Base-by-base conservation (phyloP, 2,797 vertebrate species). In the Anguilla megastoma region DNA sequence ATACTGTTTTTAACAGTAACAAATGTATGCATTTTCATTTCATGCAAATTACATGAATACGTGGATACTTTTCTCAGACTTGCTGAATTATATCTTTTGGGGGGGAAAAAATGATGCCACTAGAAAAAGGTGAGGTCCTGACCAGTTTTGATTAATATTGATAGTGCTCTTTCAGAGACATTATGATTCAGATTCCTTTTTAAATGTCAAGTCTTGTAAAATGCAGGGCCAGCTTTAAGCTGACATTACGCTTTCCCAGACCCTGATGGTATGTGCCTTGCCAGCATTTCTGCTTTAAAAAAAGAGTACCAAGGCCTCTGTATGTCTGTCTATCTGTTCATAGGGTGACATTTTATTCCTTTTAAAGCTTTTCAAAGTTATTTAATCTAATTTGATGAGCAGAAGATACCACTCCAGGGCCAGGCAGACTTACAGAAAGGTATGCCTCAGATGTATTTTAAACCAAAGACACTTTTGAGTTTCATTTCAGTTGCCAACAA, bases 111-210 rank as follows among this genome's bases (percentile, higher is more conserved):
- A 82, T 50, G 2, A 21, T 14, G 7, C 5, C 5, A 36, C 14
- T 41, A 48, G 7, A 80, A 45, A 45, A 45, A 21, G 76, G 41
- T 5, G 41, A 82, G 45, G 45, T 45, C 36, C 41, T 50, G 45
- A 18, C 33, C 74, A 79, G 74, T 79, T 45, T 79, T 45, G 74
- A 79, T 79, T 16, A 45, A 79, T 79, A 79, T 79, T 79, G 79
- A 82, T 50, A 82, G 45, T 82, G 79, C 41, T 82, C 79, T 82
- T 82, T 82, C 79, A 50, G 45, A 71, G 69, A 30, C 85, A 74
- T 50, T 60, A 50, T 86, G 12, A 27, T 60, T 86, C 45, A 74
- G 69, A 50, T 71, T 50, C 30, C 24, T 45, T n/a, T 82, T 82
- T 50, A 82, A 82, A 82, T 82, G 79, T 82, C 79, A 82, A 24